Evolutionary conservation across 1,140 invertebrate genomes (phyloP).

Genomic region (Drusus annulatus): DNA sequence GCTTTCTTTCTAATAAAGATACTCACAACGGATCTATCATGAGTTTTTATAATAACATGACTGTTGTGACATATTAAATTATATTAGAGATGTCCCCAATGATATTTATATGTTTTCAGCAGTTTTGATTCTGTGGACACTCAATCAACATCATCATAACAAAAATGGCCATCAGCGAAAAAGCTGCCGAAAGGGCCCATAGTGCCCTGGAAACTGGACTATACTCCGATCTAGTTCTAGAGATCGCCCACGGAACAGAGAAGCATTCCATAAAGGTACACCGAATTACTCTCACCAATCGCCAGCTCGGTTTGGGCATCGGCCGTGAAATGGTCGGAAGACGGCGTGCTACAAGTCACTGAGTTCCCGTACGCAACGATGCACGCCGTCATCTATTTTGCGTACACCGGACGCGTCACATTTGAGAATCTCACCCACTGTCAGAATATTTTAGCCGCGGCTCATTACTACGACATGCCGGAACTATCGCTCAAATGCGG

Average conservation of each 20-base stretch:
- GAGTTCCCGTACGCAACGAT: conserved; percentile 30
- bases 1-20: no score
- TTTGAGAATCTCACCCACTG: conserved; percentile 29
- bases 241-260: neutral
- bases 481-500: conserved; percentile 21
- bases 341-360: conserved; percentile 16
- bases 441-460: conserved; percentile 32
- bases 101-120: no score
- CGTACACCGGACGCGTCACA: conserved; percentile 21
- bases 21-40: no score
- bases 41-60: no score
- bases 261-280: conserved; percentile 36
- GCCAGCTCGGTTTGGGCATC: conserved; percentile 46
- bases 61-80: no score
- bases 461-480: conserved; percentile 41
- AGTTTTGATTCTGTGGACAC: no score
- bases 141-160: neutral
- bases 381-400: conserved; percentile 9
- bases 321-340: conserved; percentile 31
- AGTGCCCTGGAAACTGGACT: neutral
- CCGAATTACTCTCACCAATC: conserved; percentile 39
- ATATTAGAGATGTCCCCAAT: no score
- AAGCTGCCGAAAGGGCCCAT: neutral
- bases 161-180: neutral
- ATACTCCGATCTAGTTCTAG: conserved; percentile 41